Percentiles rank a stretch among this genome's conserved stretches.
Evolutionary conservation across 2,797 vertebrate genomes (phyloP).

Genomic region (Basileuterus tristriatus): DNA sequence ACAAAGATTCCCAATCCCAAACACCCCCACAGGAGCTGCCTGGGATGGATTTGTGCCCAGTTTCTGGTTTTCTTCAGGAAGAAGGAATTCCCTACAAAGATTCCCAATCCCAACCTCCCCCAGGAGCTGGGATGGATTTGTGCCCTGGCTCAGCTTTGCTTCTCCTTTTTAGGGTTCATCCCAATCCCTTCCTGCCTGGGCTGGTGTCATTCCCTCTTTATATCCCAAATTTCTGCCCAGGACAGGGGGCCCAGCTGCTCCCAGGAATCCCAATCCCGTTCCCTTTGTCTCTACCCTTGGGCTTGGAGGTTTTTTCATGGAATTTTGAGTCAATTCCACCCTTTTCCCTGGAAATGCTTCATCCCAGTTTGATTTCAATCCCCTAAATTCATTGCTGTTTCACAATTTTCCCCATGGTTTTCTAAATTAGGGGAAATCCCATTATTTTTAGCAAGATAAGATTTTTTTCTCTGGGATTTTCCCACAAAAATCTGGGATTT

Average conservation of each 20-base stretch:
- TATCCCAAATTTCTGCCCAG: neutral
- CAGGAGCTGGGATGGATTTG: neutral
- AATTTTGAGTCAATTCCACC: neutral
- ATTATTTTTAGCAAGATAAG: accelerated
- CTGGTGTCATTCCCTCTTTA: neutral
- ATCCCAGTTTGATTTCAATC: neutral
- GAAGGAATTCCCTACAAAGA: neutral
- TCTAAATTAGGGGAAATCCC: accelerated
- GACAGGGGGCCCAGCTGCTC: accelerated
- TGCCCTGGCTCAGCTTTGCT: neutral
- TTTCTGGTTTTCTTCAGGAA: neutral
- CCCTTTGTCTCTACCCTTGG: accelerated
- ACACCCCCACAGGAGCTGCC: neutral
- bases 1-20: neutral
- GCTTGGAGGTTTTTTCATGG: neutral
- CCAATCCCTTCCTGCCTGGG: neutral
- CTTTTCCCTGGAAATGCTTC: neutral
- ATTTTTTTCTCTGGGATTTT: neutral
- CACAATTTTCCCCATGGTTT: accelerated
- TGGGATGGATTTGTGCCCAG: neutral
- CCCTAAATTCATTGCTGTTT: accelerated
- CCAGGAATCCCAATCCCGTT: neutral
- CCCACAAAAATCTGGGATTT: neutral
- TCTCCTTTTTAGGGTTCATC: neutral
- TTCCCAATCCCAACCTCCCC: neutral